Evolutionary conservation across 2,797 vertebrate genomes (phyloP).

Genomic region (Amblyopsis hoosieri): DNA sequence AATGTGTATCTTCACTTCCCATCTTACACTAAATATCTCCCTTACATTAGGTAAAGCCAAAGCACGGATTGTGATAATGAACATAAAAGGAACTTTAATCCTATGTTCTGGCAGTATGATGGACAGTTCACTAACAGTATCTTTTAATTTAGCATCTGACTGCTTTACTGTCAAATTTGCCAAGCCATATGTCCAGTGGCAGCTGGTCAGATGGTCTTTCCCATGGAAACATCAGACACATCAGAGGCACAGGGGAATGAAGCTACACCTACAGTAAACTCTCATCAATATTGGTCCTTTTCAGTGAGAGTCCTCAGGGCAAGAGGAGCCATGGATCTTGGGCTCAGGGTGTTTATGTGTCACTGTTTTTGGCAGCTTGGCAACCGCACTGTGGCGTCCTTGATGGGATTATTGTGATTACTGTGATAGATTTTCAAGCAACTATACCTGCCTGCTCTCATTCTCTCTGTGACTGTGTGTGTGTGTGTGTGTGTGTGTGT

Average conservation of each 20-base stretch:
- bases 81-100: slow-evolving; percentile 39
- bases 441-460: background rate
- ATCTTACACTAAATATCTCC: too few relatives aligned
- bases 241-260: slow-evolving; percentile 30
- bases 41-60: too few relatives aligned
- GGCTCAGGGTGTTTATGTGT: slow-evolving; percentile 13
- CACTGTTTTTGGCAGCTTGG: slow-evolving; percentile 17
- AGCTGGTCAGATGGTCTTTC: slow-evolving; percentile 39
- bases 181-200: slow-evolving; percentile 11
- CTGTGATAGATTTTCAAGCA: slow-evolving; percentile 2
- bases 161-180: slow-evolving; percentile 37
- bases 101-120: slow-evolving; percentile 32
- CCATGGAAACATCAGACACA: slow-evolving; percentile 35
- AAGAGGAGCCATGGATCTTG: slow-evolving; percentile 20
- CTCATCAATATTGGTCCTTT: slow-evolving; percentile 53
- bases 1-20: too few relatives aligned
- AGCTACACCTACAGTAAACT: slow-evolving; percentile 24
- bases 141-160: slow-evolving; percentile 40
- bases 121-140: slow-evolving; percentile 42
- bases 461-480: background rate
- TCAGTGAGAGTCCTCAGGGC: slow-evolving; percentile 39
- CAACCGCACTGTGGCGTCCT: background rate
- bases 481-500: slow-evolving; percentile 1
- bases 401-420: slow-evolving; percentile 11
- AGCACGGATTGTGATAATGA: too few relatives aligned